phyloP scores from a whole-genome alignment of 2,888 invertebrate genomes.

The Cremastinae sp. region DNA sequence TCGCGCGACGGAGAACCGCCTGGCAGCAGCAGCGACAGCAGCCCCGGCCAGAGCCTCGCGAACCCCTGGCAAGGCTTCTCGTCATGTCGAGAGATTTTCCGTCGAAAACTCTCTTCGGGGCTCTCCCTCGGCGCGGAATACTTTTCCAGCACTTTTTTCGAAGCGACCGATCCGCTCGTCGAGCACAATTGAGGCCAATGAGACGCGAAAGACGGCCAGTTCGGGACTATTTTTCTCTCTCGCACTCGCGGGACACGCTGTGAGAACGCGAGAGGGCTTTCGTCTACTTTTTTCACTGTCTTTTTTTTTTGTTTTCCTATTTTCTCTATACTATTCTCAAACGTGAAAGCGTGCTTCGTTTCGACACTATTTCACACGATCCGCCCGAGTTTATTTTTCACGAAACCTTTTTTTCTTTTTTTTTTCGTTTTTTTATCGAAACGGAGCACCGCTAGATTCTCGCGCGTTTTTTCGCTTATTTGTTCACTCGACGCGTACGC shows the following conservation, averaged over 20 bases:
- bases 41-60: conserved; percentile 51
- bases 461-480: conserved; percentile 4
- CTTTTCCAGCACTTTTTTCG: conserved; percentile 6
- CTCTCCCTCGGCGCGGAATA: conserved; percentile 1
- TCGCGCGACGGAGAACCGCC: conserved; percentile 53
- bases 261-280: conserved; percentile 15
- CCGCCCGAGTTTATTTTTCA: neutral
- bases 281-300: conserved; percentile 8
- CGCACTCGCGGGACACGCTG: conserved; percentile 22
- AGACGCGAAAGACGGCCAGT: conserved; percentile 12
- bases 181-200: neutral
- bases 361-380: conserved; percentile 1
- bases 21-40: conserved; percentile 49
- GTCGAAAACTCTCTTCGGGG: conserved; percentile 5
- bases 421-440: neutral
- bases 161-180: neutral
- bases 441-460: neutral
- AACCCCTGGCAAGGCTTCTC: conserved; percentile 48
- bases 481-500: neutral
- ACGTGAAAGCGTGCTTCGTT: neutral
- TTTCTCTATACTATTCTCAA: neutral
- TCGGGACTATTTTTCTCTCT: conserved; percentile 14
- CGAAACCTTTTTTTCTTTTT: conserved; percentile 4
- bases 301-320: neutral
- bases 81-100: conserved; percentile 38